Conservation (phyloP, 2,113 vertebrate species). For the Oreochromis niloticus region DNA sequence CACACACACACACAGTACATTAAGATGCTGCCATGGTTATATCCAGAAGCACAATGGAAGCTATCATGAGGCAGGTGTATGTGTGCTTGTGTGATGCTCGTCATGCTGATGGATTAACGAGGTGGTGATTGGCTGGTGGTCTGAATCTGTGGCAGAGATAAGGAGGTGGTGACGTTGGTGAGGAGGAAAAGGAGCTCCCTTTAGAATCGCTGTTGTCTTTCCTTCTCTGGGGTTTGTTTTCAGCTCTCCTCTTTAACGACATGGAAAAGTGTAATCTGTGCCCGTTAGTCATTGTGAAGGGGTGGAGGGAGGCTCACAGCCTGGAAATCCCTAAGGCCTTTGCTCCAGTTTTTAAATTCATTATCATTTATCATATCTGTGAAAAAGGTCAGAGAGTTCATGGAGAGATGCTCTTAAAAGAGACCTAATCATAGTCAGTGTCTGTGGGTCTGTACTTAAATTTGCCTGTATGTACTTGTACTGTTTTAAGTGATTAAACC, state of each 20-base stretch:
- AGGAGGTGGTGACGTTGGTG: slow-evolving; percentile 1
- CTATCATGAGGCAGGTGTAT: slow-evolving; percentile 4
- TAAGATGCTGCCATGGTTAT: neutral
- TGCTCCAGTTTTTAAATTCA: neutral
- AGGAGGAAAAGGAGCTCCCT: neutral
- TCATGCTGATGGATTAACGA: neutral
- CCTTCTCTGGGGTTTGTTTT: neutral
- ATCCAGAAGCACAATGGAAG: slow-evolving; percentile 1
- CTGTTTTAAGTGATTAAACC: neutral
- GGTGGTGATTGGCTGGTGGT: slow-evolving; percentile 1
- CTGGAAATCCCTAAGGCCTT: neutral
- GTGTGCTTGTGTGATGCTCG: neutral
- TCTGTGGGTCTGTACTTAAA: neutral
- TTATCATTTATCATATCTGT: neutral
- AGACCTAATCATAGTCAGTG: neutral
- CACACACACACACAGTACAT: neutral
- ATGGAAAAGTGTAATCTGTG: neutral
- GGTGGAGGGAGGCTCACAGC: neutral
- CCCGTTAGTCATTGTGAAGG: neutral
- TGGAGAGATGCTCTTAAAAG: neutral
- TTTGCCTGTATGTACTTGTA: neutral
- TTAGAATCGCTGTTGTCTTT: neutral
- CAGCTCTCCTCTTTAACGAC: neutral
- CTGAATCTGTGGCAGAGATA: slow-evolving; percentile 11
- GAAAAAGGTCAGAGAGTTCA: neutral